Evolutionary conservation across 2,113 vertebrate genomes (phyloP).

Genomic region (Lepisosteus oculatus): DNA sequence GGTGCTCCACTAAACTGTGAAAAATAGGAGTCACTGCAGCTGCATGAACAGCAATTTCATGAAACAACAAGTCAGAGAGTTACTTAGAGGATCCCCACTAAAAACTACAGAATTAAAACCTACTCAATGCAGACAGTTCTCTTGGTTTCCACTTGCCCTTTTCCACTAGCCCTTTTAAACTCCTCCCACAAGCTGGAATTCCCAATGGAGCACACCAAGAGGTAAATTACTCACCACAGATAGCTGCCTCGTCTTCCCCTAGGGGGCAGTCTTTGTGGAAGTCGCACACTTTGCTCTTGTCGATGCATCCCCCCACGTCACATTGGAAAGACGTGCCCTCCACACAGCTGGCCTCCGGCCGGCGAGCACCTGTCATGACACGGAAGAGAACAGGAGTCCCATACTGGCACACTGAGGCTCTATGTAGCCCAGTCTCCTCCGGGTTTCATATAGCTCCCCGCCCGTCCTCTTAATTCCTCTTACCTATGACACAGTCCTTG

Average conservation of each 20-base stretch:
- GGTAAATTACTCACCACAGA: slow-evolving; percentile 69
- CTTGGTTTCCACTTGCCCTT: too few relatives aligned
- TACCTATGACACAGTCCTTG: slow-evolving; percentile 71
- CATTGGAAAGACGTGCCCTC: slow-evolving; percentile 60
- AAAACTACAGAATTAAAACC: too few relatives aligned
- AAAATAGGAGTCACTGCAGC: too few relatives aligned
- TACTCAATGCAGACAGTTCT: too few relatives aligned
- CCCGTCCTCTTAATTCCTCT: slow-evolving; percentile 7
- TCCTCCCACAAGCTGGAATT: too few relatives aligned
- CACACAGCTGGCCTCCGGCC: slow-evolving; percentile 36
- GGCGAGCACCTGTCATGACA: slow-evolving; percentile 36
- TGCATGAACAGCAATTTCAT: too few relatives aligned
- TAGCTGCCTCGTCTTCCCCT: slow-evolving; percentile 63
- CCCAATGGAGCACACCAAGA: too few relatives aligned
- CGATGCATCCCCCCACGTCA: slow-evolving; percentile 63
- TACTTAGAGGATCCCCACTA: too few relatives aligned
- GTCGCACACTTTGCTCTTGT: slow-evolving; percentile 71
- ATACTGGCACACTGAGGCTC: not conserved
- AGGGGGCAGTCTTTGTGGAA: slow-evolving; percentile 73
- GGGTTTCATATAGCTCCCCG: slow-evolving; percentile 7
- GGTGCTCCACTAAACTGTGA: too few relatives aligned
- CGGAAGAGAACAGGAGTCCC: not conserved
- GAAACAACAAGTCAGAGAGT: too few relatives aligned
- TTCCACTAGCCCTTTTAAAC: too few relatives aligned
- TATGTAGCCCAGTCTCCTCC: not conserved